Base-by-base conservation (phyloP, 2,797 vertebrate species). In the Danio albolineatus region DNA sequence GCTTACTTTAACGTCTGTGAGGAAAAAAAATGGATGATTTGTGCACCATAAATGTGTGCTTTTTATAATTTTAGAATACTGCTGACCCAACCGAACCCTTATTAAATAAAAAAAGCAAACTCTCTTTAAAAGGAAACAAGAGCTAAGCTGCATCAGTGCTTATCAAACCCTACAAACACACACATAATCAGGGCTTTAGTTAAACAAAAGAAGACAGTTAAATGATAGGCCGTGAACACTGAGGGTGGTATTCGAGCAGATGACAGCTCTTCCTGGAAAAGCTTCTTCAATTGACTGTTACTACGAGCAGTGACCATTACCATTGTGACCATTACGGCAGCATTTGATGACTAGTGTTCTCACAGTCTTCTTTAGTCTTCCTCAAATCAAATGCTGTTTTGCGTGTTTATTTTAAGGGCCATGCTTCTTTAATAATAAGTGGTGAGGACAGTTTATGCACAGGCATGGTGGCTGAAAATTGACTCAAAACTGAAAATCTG, bases 161-260 rank as follows among this genome's bases (percentile, higher is more conserved):
- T 49, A 79, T 79, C 60, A 61, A 72, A 79, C 53, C 2, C 69
- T 62, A 56, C 38, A 17, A 49, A 71, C 19, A 73, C 48, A 72
- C 48, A 65, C 2, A 13, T 46, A 21, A 59, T 67, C 14, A 66
- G 53, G 51, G n/a, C 48, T 44, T 69, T 44, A 53, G 43, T 59
- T 76, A 36, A 69, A 57, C 57, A 71, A 57, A 81, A 44, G 65
- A 39, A 67, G 61, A 82, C 64, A 60, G 73, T 64, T 62, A 71
- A 76, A 62, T 67, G 51, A 76, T 57, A 76, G 61, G 39, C 16
- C 66, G 39, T 57, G 49, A 76, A 66, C 61, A 66, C 61, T 17
- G 39, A 44, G 19, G 49, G 61, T 76, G 74, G 48, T 36, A 66
- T 46, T 76, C 41, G 4, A 43, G 48, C 14, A 66, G 51, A 65